phyloP scores from a whole-genome alignment of 2,113 vertebrate genomes.

The Theristicus caerulescens region DNA sequence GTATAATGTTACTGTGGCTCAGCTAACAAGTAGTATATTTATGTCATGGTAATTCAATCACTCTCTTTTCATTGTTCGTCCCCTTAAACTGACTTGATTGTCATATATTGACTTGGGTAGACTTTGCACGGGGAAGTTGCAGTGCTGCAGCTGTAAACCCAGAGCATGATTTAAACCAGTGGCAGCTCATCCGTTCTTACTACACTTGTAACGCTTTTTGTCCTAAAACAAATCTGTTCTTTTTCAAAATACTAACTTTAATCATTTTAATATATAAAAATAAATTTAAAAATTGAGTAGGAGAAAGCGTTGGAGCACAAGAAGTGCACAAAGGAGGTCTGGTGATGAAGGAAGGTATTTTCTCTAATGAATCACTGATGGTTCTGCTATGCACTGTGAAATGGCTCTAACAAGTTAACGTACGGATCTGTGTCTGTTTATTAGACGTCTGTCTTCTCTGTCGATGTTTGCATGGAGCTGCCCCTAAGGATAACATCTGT shows the following conservation, averaged over 20 bases:
- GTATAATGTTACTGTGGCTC: not conserved
- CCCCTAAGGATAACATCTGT: not conserved
- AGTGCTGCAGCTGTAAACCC: not conserved
- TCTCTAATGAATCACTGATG: not conserved
- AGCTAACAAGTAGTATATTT: slow-evolving; percentile 31
- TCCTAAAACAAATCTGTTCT: not conserved
- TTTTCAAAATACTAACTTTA: not conserved
- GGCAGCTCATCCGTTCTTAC: not conserved
- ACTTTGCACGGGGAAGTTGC: not conserved
- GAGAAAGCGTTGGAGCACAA: not conserved
- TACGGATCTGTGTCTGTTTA: not conserved
- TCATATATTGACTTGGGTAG: not conserved
- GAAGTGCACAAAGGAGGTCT: not conserved
- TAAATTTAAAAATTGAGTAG: not conserved
- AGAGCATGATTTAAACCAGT: not conserved
- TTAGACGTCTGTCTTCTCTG: not conserved
- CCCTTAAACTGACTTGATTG: not conserved
- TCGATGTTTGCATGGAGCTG: not conserved
- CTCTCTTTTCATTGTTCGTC: slow-evolving; percentile 15
- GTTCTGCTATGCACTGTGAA: not conserved
- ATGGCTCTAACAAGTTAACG: not conserved
- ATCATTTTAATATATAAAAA: not conserved
- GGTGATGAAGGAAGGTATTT: not conserved
- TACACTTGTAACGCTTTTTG: not conserved
- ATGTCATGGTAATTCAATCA: slow-evolving; percentile 13